Base-by-base conservation (phyloP, 2,888 invertebrate genomes). In the Lathronympha strigana region DNA sequence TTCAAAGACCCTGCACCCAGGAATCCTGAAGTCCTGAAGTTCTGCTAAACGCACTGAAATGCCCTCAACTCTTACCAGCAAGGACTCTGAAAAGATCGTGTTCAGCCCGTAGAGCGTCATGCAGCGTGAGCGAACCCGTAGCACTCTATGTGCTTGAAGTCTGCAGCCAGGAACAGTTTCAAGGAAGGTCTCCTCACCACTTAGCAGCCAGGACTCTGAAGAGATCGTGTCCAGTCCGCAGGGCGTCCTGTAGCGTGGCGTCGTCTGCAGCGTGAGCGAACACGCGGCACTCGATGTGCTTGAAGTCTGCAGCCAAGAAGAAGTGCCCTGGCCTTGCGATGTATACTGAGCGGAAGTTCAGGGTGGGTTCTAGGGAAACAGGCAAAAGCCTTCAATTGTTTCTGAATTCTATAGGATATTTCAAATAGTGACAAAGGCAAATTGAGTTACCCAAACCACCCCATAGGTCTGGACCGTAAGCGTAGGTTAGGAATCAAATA, bases 231-330 rank as follows among this genome's bases (percentile, higher is more conserved):
- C 70, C 69, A 3, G 68, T 62, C 0, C 67, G 61, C 47, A 93
- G 82, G 17, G 82, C 81, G 25, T 43, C 68, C 21, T 74, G 72
- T 60, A 93, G 81, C 4, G 50, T 67, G 11, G 53, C 40, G 77
- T 92, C 92, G 45, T 73, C 77, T 19, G 93, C 86, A 40, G 78
- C 78, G 73, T 82, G 83, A 66, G 93, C 93, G 73, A 91, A 85
- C 76, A 93, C 86, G 71, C 93, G 83, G 69, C 92, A 89, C 81
- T 93, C 93, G 67, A 91, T 82, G 75, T 93, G 93, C 71, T 76
- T 75, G 80, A 92, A 93, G 82, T 93, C 93, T 0, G 91, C 92
- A 43, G 88, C 87, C 68, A 93, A 66, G 63, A 93, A 79, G 38
- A 43, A 19, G 70, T 67, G 66, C 0, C 85, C 86, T 0, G 68